A percentile compares a stretch with the other conserved stretches of the same genome.
Conservation (phyloP, 2,888 invertebrate genomes). For the Tiphia femorata region DNA sequence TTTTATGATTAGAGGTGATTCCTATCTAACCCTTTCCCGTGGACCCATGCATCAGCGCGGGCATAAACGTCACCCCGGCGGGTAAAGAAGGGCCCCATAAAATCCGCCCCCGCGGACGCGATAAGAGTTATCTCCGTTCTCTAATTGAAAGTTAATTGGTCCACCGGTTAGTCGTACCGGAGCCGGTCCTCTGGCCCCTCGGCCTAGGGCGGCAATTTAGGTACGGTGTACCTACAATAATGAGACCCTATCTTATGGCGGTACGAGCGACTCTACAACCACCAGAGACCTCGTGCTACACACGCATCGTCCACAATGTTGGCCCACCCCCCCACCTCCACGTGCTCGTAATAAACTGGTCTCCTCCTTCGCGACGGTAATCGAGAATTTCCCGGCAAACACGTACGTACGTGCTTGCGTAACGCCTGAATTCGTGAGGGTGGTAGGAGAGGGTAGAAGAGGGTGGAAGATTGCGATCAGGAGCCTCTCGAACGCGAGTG, state of each 20-base stretch:
- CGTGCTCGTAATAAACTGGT: constrained; percentile 65
- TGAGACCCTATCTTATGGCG: constrained; percentile 59
- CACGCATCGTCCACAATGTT: too few species aligned
- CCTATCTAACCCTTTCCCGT: constrained; percentile 59
- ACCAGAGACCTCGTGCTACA: neutral
- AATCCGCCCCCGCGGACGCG: constrained; percentile 63
- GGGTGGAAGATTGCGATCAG: constrained; percentile 39
- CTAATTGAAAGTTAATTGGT: constrained; percentile 70
- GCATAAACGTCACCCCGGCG: constrained; percentile 58
- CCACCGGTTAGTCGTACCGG: constrained; percentile 58
- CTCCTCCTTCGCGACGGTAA: constrained; percentile 48
- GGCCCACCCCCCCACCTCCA: too few species aligned
- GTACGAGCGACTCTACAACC: constrained; percentile 24
- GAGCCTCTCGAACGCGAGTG: constrained; percentile 24
- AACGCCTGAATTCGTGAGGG: neutral
- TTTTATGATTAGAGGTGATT: constrained; percentile 46
- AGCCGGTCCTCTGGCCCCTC: constrained; percentile 25
- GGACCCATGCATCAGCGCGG: constrained; percentile 59
- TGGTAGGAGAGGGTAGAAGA: neutral
- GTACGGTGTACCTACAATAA: constrained; percentile 54
- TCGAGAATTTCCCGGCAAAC: constrained; percentile 49
- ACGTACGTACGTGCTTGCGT: constrained; percentile 30
- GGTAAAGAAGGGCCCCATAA: constrained; percentile 65
- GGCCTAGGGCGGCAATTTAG: constrained; percentile 64
- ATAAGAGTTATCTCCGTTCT: constrained; percentile 67